Base-by-base conservation (phyloP, 2,888 invertebrate genomes). In the Drosophila yooni region DNA sequence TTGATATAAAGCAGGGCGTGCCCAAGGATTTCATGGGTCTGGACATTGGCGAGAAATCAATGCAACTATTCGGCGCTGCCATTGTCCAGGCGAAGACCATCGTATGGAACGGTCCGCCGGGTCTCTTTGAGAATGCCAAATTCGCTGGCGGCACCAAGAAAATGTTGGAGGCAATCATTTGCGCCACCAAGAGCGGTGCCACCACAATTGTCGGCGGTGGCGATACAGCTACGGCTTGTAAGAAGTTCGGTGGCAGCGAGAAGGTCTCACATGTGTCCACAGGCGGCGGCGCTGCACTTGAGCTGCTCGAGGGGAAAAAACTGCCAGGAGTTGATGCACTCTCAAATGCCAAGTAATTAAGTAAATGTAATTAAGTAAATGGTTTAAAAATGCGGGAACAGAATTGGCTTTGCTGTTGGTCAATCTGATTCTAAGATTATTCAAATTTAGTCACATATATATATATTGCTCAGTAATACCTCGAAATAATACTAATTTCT, bases 41-140 rank as follows among this genome's bases (percentile, higher is more conserved):
- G 59, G 99, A 99, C 92, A 95, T 98, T 75, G 99, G 99, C 50
- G 97, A 97, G 31, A 96, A 98, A 92, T 96, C 98, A 0, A 94
- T 95, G 69, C 96, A 96, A 85, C 90, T 95, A 0, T 99, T 99
- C 83, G 94, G 95, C 8, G 96, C 95, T 36, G 97, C 97, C 6
- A 96, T 99, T 79, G 94, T 95, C 0, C 94, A 97, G 72, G 98
- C 99, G 25, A 99, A 99, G 94, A 97, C 98, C 3, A 98, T 99
- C 91, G 98, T 99, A 2, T 99, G 99, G 99, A 99, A 99, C 93
- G 99, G 99, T 96, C 99, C 99, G 0, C 97, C 98, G 46, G 99
- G 99, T 60, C 99, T 99, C 8, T 99, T 99, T 93, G 99, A 99
- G 93, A 98, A 97, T 91, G 96, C 96, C 29, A 97, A 97, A 92